Conservation (phyloP, 2,888 invertebrate genomes). For the Cylloceria caligata region DNA sequence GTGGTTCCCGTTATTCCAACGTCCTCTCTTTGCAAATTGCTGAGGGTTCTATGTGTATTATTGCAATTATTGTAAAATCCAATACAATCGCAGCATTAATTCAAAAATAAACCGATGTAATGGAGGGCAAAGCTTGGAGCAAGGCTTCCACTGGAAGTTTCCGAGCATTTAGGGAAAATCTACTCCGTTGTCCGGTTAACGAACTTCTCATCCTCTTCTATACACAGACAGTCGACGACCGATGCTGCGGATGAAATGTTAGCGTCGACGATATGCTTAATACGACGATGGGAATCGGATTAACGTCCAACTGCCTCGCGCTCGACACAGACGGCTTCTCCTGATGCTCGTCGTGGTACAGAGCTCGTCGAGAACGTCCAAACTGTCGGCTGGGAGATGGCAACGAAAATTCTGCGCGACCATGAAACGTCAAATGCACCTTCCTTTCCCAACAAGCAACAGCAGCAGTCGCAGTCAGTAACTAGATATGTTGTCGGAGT, state of each 20-base stretch:
- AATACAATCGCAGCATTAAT: not conserved
- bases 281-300: conserved; percentile 49
- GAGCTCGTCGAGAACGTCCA: conserved; percentile 15
- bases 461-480: conserved; percentile 24
- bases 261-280: conserved; percentile 46
- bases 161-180: not conserved
- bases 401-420: conserved; percentile 46
- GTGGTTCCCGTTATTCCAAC: conserved; percentile 24
- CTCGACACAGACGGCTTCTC: conserved; percentile 1
- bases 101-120: not conserved
- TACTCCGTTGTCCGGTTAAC: conserved; percentile 13
- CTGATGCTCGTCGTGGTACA: not conserved
- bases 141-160: not conserved
- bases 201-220: conserved; percentile 1
- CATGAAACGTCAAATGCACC: conserved; percentile 52
- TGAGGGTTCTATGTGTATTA: not conserved
- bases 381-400: conserved; percentile 18
- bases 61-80: not conserved
- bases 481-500: conserved; percentile 15
- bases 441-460: conserved; percentile 27
- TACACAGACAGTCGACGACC: not conserved
- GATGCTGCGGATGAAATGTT: conserved; percentile 19
- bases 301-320: conserved; percentile 24
- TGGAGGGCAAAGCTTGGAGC: no score
- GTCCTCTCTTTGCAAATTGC: not conserved